Conservation (phyloP, 2,888 invertebrate genomes). For the Podabrus alpinus region DNA sequence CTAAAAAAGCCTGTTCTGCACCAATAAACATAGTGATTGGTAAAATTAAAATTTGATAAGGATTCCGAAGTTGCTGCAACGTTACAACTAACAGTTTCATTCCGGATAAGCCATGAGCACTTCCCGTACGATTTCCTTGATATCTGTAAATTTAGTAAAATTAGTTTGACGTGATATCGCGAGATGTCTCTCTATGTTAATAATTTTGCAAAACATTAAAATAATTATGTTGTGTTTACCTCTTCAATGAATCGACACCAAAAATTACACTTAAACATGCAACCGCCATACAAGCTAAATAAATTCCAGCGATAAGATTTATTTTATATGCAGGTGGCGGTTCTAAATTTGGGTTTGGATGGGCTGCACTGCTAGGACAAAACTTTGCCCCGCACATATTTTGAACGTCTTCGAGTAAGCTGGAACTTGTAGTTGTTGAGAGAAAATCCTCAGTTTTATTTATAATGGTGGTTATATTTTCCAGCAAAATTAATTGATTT, state of each 20-base stretch:
- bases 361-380: constrained; percentile 61
- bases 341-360: constrained; percentile 63
- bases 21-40: constrained; percentile 94
- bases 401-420: background rate
- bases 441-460: background rate
- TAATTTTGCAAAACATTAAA: background rate
- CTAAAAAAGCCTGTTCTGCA: constrained; percentile 89
- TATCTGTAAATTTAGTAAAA: constrained; percentile 55
- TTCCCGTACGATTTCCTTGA: constrained; percentile 62
- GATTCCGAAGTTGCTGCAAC: constrained; percentile 73
- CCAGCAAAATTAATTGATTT: background rate
- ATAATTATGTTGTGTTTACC: constrained; percentile 62
- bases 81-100: constrained; percentile 75
- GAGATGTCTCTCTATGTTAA: background rate
- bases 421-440: background rate
- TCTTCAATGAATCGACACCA: constrained; percentile 79
- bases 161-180: background rate
- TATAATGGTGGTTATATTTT: background rate
- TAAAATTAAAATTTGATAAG: constrained; percentile 80
- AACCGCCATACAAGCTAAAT: constrained; percentile 75
- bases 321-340: constrained; percentile 76
- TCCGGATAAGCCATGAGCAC: constrained; percentile 67
- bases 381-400: constrained; percentile 76
- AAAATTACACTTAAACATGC: constrained; percentile 76
- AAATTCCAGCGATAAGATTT: constrained; percentile 79